These are phyloP conservation scores for Drosophila parvula DNA, from an alignment of 1,140 invertebrate species.

Conservation along the genomic window DNA sequence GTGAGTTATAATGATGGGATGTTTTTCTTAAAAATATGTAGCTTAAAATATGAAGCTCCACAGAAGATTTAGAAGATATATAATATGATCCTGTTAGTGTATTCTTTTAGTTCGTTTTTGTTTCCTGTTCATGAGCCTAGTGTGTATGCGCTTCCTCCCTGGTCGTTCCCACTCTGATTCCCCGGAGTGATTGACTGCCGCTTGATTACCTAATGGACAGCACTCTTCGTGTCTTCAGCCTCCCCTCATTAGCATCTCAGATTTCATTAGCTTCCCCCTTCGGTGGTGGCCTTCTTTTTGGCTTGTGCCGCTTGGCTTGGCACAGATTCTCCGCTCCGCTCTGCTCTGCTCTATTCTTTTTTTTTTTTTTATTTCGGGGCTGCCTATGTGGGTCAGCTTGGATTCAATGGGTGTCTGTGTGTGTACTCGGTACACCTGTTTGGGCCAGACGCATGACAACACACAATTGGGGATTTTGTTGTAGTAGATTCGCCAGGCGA, in stretches of 20 bases:
- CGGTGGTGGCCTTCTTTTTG: slow-evolving; percentile 34
- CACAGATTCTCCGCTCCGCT: slow-evolving; percentile 19
- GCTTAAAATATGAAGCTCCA: too few relatives aligned
- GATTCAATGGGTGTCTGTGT: slow-evolving; percentile 39
- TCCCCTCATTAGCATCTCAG: slow-evolving; percentile 54
- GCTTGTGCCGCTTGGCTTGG: slow-evolving; percentile 57
- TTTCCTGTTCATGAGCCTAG: too few relatives aligned
- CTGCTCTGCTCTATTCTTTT: slow-evolving; percentile 5
- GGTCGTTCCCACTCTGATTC: background rate
- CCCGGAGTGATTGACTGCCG: slow-evolving; percentile 12
- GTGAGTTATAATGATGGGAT: background rate
- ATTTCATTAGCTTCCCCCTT: slow-evolving; percentile 44
- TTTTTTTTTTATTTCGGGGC: slow-evolving; percentile 17
- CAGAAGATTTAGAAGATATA: background rate
- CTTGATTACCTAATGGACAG: slow-evolving; percentile 38
- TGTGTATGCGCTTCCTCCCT: background rate
- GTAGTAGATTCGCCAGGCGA: slow-evolving; percentile 22
- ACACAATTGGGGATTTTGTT: slow-evolving; percentile 26
- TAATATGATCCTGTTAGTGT: background rate
- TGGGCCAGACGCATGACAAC: slow-evolving; percentile 45
- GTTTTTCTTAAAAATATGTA: background rate
- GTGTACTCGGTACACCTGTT: slow-evolving; percentile 35
- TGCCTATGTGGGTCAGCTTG: slow-evolving; percentile 45
- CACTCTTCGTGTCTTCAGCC: slow-evolving; percentile 32
- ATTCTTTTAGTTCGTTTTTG: background rate